Percentiles rank a stretch among this genome's conserved stretches.
Conservation (phyloP, 2,797 vertebrate genomes). For the Phoxinus dragarum region DNA sequence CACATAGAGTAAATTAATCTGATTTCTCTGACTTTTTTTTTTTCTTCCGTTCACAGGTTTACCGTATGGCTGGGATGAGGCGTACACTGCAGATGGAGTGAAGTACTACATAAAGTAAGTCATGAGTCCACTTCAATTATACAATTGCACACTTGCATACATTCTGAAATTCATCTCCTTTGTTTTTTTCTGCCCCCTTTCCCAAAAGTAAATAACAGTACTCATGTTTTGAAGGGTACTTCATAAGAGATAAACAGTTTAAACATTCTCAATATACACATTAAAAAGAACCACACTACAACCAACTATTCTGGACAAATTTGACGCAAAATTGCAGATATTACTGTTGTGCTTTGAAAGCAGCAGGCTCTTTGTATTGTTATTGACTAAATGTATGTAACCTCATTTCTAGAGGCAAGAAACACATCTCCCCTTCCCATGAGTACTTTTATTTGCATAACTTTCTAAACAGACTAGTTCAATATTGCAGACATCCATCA, state of each 20-base stretch:
- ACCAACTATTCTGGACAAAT: neutral
- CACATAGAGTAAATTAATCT: neutral
- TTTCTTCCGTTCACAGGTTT: constrained; percentile 74
- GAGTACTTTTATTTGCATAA: constrained; percentile 28
- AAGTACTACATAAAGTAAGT: constrained; percentile 96
- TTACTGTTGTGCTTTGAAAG: neutral
- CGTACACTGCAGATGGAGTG: constrained; percentile 88
- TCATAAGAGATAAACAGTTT: neutral
- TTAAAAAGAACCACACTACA: neutral
- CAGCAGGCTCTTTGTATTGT: neutral
- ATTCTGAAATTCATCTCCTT: neutral
- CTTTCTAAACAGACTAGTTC: constrained; percentile 24
- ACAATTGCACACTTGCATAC: neutral
- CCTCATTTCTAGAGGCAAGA: neutral
- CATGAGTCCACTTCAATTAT: neutral
- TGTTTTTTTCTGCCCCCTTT: neutral
- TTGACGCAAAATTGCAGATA: neutral
- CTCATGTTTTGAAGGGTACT: neutral
- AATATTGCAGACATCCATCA: constrained; percentile 19
- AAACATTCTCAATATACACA: neutral
- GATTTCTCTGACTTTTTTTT: constrained; percentile 44
- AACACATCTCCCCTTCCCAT: neutral
- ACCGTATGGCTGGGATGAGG: constrained; percentile 92
- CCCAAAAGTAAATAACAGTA: constrained; percentile 1
- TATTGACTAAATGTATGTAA: neutral